Percentiles rank a stretch among this genome's conserved stretches.
Conservation (phyloP, 2,888 invertebrate species). For the Plebejus argus region DNA sequence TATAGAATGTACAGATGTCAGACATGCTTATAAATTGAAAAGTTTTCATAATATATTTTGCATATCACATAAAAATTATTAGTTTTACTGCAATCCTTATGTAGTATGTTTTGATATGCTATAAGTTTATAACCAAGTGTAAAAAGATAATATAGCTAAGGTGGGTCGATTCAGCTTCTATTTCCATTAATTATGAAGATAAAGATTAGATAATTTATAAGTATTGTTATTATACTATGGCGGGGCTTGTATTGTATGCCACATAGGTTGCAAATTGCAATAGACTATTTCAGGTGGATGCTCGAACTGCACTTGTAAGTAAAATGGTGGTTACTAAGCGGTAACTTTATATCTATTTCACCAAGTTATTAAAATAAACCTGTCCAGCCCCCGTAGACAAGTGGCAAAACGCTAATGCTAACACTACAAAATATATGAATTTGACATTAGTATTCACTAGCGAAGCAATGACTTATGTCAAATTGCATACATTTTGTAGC, state of each 20-base stretch:
- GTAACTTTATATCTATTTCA: too few relatives aligned
- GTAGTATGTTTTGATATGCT: background rate
- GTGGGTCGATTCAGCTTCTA: background rate
- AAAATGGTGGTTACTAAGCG: background rate
- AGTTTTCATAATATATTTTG: constrained; percentile 35
- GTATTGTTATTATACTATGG: background rate
- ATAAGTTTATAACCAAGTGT: constrained; percentile 26
- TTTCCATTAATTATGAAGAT: background rate
- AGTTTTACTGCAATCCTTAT: constrained; percentile 32
- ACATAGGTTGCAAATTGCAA: background rate
- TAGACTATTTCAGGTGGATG: background rate
- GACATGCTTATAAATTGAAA: constrained; percentile 37
- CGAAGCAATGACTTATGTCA: too few relatives aligned
- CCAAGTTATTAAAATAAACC: too few relatives aligned
- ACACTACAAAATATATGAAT: too few relatives aligned
- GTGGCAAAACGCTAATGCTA: too few relatives aligned
- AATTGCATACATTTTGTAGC: too few relatives aligned
- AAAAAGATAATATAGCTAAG: constrained; percentile 20
- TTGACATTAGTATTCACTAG: too few relatives aligned
- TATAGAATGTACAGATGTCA: constrained; percentile 35
- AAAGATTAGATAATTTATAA: background rate
- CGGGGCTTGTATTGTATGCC: background rate
- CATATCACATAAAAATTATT: constrained; percentile 30
- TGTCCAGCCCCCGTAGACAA: too few relatives aligned
- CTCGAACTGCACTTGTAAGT: background rate